A percentile compares a stretch with the other conserved stretches of the same genome.
Evolutionary conservation across 2,888 invertebrate species (phyloP).

Genomic region (Acronicta leporina): DNA sequence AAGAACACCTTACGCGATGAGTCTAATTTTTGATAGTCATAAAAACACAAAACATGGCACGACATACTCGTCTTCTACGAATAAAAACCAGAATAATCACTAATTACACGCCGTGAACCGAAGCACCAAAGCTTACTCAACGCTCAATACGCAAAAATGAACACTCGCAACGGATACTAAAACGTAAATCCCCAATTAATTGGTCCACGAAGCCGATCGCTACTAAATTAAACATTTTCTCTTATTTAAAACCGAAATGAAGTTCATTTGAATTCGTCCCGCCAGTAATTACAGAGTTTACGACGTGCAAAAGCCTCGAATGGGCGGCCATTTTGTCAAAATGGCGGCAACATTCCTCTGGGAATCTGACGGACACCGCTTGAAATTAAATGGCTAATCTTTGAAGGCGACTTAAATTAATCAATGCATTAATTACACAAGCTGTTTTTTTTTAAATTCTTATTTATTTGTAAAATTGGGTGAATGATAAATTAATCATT

Average conservation of each 20-base stretch:
- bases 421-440: slow-evolving; percentile 78
- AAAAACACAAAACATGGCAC: not conserved
- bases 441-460: slow-evolving; percentile 53
- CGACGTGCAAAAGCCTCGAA: slow-evolving; percentile 82
- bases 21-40: not conserved
- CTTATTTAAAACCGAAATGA: slow-evolving; percentile 88
- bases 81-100: slow-evolving; percentile 9
- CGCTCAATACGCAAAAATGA: slow-evolving; percentile 56
- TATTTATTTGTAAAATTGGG: slow-evolving; percentile 30
- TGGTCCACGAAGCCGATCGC: slow-evolving; percentile 78
- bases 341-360: slow-evolving; percentile 69
- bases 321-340: slow-evolving; percentile 74
- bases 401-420: slow-evolving; percentile 79
- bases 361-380: slow-evolving; percentile 62
- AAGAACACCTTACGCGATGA: not conserved
- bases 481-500: too few relatives aligned
- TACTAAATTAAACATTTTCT: slow-evolving; percentile 88
- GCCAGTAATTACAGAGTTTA: slow-evolving; percentile 88
- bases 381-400: slow-evolving; percentile 78
- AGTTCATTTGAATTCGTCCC: slow-evolving; percentile 85
- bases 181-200: slow-evolving; percentile 86
- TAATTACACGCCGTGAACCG: slow-evolving; percentile 35
- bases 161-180: slow-evolving; percentile 59
- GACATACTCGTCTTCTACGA: not conserved
- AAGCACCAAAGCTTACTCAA: slow-evolving; percentile 59